Conservation (phyloP, 2,797 vertebrate species). For the Characodon lateralis region DNA sequence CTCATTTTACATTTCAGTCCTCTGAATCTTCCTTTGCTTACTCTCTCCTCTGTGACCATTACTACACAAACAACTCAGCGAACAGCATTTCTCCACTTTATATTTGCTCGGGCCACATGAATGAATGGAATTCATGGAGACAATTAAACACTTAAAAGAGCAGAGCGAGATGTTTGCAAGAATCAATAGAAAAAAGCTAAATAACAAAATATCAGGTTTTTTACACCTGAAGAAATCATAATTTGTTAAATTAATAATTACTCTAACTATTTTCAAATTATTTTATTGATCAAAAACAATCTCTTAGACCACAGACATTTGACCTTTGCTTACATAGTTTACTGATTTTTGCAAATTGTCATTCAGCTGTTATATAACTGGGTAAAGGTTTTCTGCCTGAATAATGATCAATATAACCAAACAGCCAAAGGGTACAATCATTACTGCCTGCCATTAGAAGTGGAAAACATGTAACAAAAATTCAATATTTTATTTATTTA, state of each 20-base stretch:
- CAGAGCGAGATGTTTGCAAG: background rate
- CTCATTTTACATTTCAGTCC: slow-evolving; percentile 49
- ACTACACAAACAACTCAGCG: background rate
- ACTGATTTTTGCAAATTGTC: slow-evolving; percentile 6
- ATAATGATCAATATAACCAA: slow-evolving; percentile 8
- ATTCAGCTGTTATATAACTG: slow-evolving; percentile 2
- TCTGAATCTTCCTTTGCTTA: slow-evolving; percentile 31
- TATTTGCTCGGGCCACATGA: background rate
- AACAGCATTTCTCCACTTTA: background rate
- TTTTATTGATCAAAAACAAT: slow-evolving; percentile 5
- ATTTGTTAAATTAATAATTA: background rate
- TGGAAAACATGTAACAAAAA: slow-evolving; percentile 12
- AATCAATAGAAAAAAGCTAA: background rate
- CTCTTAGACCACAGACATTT: background rate
- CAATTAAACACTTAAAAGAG: background rate
- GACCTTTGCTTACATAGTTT: background rate
- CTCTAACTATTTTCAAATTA: background rate
- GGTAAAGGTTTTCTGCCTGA: slow-evolving; percentile 1
- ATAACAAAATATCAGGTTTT: background rate
- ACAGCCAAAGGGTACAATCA: slow-evolving; percentile 8
- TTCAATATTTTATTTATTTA: background rate
- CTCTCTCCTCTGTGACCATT: slow-evolving; percentile 22
- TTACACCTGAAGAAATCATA: background rate
- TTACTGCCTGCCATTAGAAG: background rate
- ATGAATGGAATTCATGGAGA: background rate